Percentiles rank a stretch among this genome's conserved stretches.
Evolutionary conservation across 2,113 vertebrate species (phyloP).

Genomic region (Carassius gibelio): DNA sequence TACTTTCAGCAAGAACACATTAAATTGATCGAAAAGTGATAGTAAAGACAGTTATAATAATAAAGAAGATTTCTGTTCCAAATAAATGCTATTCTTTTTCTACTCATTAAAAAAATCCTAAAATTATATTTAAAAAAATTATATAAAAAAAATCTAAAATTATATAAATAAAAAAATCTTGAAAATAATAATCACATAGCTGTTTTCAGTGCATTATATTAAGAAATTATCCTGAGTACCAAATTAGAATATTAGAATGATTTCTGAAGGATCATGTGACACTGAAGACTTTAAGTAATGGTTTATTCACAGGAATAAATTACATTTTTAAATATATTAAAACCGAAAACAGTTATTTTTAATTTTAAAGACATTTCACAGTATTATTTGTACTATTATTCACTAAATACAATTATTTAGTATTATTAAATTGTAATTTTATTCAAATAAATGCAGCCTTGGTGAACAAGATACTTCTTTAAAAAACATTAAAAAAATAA

Average conservation of each 20-base stretch:
- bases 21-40: neutral
- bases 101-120: neutral
- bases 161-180: neutral
- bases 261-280: neutral
- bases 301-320: no score
- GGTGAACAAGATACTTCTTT: no score
- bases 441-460: no score
- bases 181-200: neutral
- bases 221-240: neutral
- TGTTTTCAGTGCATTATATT: neutral
- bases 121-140: no score
- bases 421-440: no score
- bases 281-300: neutral
- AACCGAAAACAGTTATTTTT: no score
- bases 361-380: no score
- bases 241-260: neutral
- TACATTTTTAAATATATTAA: no score
- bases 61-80: neutral
- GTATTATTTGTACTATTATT: no score
- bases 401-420: no score
- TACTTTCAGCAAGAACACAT: neutral
- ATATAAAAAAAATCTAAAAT: no score
- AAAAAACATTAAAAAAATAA: no score
- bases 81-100: neutral
- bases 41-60: neutral